Base-by-base conservation (phyloP, 2,888 invertebrate genomes). In the Cistogaster globosa region DNA sequence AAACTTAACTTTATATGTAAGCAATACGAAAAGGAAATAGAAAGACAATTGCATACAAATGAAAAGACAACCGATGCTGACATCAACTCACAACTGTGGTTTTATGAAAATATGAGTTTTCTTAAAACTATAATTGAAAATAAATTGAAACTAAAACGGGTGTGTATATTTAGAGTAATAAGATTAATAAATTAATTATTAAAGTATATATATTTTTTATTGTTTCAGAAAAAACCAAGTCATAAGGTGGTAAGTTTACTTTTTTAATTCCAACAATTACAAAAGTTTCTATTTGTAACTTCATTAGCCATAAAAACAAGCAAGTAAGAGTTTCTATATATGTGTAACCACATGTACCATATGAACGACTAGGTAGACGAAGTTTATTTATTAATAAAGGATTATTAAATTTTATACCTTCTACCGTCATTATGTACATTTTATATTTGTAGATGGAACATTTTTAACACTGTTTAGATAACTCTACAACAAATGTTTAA, bases 81-180 rank as follows among this genome's bases (percentile, higher is more conserved):
- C 45, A 36, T 0, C 2, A 32, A 72, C 53, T 22, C 84, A 1
- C 62, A 76, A 6, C 69, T 75, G 22, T 87, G 86, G 86, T 87
- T 78, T 72, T 86, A 65, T 80, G 84, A 86, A 20, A 69, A 87
- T 69, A 55, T 87, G 58, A 51, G 62, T 14, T 87, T 87, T 71
- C 62, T 86, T 8, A 84, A 86, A 67, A 11, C 65, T 0, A 68
- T 26, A 42, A 78, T 65, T 14, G 74, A 83, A 77, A 72, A 72
- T 36, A 87, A 87, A 74, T 58, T 84, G 16, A 84, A 86, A 60
- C 38, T 60, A 9, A 86, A 76, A 78, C 68, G 62, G 62, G 86
- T 87, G 72, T 51, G 68, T 14, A 7, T 42, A 12, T 12, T 42
- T 48, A 2, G 48, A 16, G n/a, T 53, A 8, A 20, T 20, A 8